Percentiles rank a stretch among this genome's conserved stretches.
Evolutionary conservation across 2,888 invertebrate genomes (phyloP).

Genomic region (Peribatodes rhomboidaria): DNA sequence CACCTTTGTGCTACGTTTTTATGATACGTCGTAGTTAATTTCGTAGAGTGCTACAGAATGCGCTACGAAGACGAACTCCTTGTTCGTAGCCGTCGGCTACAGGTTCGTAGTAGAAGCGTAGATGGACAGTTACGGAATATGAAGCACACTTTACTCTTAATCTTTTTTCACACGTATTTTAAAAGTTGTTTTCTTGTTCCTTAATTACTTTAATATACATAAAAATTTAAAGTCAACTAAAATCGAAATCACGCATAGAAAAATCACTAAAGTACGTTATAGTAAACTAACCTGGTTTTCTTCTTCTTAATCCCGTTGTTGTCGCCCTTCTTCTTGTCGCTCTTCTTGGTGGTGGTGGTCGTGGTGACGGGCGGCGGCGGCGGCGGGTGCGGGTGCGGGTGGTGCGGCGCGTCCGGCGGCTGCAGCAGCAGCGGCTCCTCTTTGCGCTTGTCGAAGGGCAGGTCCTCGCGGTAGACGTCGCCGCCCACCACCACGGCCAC

Average conservation of each 20-base stretch:
- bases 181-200: background rate
- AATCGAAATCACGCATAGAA: background rate
- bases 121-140: slow-evolving; percentile 48
- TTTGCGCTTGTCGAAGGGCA: slow-evolving; percentile 76
- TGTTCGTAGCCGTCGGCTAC: slow-evolving; percentile 34
- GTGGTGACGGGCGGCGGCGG: slow-evolving; percentile 78
- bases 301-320: slow-evolving; percentile 96
- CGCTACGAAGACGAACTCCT: slow-evolving; percentile 28
- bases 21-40: slow-evolving; percentile 6
- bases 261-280: background rate
- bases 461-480: slow-evolving; percentile 80
- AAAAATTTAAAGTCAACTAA: background rate
- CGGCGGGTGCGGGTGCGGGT: slow-evolving; percentile 54
- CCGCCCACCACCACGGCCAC: slow-evolving; percentile 83
- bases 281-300: slow-evolving; percentile 91
- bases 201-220: too few relatives aligned
- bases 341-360: slow-evolving; percentile 89
- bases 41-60: slow-evolving; percentile 12
- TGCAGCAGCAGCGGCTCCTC: slow-evolving; percentile 79
- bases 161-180: background rate
- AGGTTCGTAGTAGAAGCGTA: slow-evolving; percentile 41
- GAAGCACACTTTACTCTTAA: slow-evolving; percentile 23
- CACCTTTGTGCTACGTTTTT: slow-evolving; percentile 1
- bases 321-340: slow-evolving; percentile 93
- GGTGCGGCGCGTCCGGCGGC: slow-evolving; percentile 65